phyloP scores from a whole-genome alignment of 2,888 invertebrate species.

The Callimorpha dominula region DNA sequence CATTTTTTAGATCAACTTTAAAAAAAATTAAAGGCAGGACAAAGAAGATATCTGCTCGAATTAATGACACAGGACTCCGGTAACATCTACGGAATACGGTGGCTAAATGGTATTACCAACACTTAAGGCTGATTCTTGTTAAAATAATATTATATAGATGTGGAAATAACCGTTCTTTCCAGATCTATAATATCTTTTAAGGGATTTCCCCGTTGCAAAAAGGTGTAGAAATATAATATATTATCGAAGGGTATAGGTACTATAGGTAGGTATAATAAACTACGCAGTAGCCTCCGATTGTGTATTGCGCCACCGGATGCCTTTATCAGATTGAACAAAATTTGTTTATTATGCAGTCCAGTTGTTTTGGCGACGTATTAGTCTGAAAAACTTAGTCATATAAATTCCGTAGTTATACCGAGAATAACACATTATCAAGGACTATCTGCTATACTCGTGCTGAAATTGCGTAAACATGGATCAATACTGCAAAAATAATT shows the following conservation, averaged over 20 bases:
- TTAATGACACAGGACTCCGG: not conserved
- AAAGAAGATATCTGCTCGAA: not conserved
- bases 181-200: not conserved
- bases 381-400: constrained; percentile 40
- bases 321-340: constrained; percentile 41
- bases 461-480: not conserved
- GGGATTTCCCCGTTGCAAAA: constrained; percentile 2
- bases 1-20: too few species aligned
- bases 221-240: not conserved
- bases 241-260: constrained; percentile 7
- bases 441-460: constrained; percentile 1
- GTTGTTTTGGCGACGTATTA: constrained; percentile 30
- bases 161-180: too few species aligned
- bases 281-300: constrained; percentile 16
- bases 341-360: constrained; percentile 26
- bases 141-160: too few species aligned
- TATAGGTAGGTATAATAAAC: constrained; percentile 8
- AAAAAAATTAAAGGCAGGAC: too few species aligned
- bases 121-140: too few species aligned
- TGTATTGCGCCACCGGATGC: constrained; percentile 19
- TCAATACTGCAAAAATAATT: not conserved
- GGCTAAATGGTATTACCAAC: not conserved
- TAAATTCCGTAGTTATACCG: constrained; percentile 25
- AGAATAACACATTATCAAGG: constrained; percentile 29
- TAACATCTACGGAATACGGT: not conserved